Evolutionary conservation across 2,113 vertebrate genomes (phyloP), one percentile per base, ranked within the genome.

Genomic region (Tetraodon nigroviridis): DNA sequence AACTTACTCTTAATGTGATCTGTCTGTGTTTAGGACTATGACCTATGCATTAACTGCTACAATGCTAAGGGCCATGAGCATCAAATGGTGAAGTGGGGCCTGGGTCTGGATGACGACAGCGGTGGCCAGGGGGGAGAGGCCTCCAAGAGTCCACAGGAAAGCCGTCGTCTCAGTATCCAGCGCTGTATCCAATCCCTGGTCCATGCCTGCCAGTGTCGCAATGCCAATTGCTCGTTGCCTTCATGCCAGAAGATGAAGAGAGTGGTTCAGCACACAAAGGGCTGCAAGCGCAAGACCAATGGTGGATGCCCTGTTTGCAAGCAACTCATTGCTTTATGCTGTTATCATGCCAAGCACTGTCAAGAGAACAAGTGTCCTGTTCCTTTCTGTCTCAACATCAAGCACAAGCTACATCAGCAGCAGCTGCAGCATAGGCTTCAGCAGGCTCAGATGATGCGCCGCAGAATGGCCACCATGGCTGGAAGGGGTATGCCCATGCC

Each of bases 161-260:
- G 95, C 0, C 92, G 96, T 2, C 94, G 95, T 15, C 91, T 98
- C 77, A 98, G 96, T 90, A 98, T 99, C 90, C 97, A 99, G 86
- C 94, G 97, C 83, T 99, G 97, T 90, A 99, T 99, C 74, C 96
- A 98, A 90, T 99, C 97, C 5, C 87, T 99, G 66, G 96, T 98
- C 66, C 97, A 98, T 0, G 97, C 97, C 61, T 98, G 97, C 80
- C 97, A 98, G 87, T 99, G 97, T 79, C 94, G 94, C 89, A 98
- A 98, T 0, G 96, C 96, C 85, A 98, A 98, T 90, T 99, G 97
- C 90, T 96, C 94, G 0, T 75, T 97, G 84, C 94, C 95, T 0
- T 97, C 96, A 67, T 99, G 97, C 86, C 96, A 98, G 93, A 99
- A 99, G 92, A 99, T 99, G 97, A 99, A 98, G 87, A 92, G 96